Conservation (phyloP, 2,113 vertebrate genomes). For the Syngnathus typhle region DNA sequence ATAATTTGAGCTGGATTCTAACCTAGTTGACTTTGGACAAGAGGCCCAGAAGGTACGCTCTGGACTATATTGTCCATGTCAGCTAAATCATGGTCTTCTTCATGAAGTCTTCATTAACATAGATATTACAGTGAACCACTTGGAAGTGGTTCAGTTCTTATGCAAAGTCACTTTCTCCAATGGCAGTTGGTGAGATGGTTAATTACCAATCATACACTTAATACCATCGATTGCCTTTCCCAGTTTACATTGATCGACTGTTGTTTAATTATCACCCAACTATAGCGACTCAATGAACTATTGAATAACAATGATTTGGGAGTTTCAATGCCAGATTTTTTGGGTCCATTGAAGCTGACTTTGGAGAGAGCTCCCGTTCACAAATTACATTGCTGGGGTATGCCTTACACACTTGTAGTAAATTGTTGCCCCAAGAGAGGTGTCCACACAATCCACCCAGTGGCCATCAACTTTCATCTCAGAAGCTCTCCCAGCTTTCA, state of each 20-base stretch:
- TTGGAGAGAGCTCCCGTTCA: conserved; percentile 4
- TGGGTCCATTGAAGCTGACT: conserved; percentile 28
- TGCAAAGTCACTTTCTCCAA: conserved; percentile 45
- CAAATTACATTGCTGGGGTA: conserved; percentile 36
- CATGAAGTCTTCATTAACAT: neutral
- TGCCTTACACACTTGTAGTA: conserved; percentile 18
- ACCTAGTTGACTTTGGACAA: neutral
- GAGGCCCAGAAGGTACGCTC: neutral
- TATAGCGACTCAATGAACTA: conserved; percentile 64
- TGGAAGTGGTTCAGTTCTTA: neutral
- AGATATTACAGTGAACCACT: neutral
- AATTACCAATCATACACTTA: conserved; percentile 62
- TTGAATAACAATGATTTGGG: conserved; percentile 67
- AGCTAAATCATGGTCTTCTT: neutral
- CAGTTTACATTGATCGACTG: conserved; percentile 45
- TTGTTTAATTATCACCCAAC: conserved; percentile 64
- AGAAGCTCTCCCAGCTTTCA: conserved; percentile 1
- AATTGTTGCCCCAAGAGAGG: conserved; percentile 23
- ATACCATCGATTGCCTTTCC: conserved; percentile 43
- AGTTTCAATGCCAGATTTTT: conserved; percentile 36
- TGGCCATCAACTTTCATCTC: conserved; percentile 33
- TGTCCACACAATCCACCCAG: conserved; percentile 16
- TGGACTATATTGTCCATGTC: neutral
- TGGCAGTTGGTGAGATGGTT: conserved; percentile 43
- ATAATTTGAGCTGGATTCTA: neutral